These are phyloP conservation scores for Garra rufa DNA, from an alignment of 2,113 vertebrate species.

Conservation along the genomic window DNA sequence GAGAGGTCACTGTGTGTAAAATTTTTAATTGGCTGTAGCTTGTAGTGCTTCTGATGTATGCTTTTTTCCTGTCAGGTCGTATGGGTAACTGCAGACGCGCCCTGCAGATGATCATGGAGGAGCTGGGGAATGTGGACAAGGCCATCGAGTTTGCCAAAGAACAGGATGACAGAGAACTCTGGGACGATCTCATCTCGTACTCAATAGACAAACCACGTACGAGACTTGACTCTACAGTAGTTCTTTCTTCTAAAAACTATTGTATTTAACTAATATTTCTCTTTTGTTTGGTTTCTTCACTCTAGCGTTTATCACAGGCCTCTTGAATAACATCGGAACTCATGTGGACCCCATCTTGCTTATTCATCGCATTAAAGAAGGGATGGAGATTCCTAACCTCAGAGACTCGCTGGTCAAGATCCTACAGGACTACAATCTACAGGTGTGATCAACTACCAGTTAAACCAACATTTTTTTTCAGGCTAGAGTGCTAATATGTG, in stretches of 20 bases:
- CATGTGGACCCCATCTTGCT: constrained; percentile 97
- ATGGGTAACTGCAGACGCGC: constrained; percentile 98
- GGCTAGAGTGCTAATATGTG: not conserved
- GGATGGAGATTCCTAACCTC: constrained; percentile 98
- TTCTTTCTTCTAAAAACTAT: not conserved
- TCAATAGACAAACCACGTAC: constrained; percentile 98
- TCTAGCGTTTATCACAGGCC: constrained; percentile 95
- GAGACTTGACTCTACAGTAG: constrained; percentile 46
- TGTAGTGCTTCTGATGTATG: not conserved
- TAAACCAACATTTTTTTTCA: not conserved
- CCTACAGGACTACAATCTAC: constrained; percentile 97
- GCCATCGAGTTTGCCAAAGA: constrained; percentile 99
- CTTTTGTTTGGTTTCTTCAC: constrained; percentile 13
- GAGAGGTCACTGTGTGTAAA: not conserved
- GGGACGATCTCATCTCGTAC: constrained; percentile 97
- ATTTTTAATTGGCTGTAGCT: not conserved
- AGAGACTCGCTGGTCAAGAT: constrained; percentile 98
- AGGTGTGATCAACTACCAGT: constrained; percentile 73
- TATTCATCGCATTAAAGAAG: constrained; percentile 97
- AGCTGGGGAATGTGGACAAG: constrained; percentile 93
- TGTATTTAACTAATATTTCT: not conserved
- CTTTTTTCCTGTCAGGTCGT: constrained; percentile 78
- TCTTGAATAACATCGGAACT: constrained; percentile 97
- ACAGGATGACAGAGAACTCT: constrained; percentile 95
- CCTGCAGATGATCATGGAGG: constrained; percentile 99